phyloP scores from a whole-genome alignment of 1,140 invertebrate species.

The Mylabris phalerata region DNA sequence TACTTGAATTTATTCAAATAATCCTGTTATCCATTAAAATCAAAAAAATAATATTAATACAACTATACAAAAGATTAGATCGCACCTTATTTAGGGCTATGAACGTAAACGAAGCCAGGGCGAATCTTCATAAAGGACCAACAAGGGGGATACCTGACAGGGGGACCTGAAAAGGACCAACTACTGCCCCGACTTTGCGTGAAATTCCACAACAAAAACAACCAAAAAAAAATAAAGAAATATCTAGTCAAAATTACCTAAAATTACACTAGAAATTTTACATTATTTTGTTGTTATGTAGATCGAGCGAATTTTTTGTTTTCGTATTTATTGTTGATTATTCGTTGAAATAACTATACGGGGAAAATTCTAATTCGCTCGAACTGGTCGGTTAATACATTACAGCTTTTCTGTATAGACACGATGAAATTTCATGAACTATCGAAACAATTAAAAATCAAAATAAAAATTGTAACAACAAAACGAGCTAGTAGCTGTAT shows the following conservation, averaged over 20 bases:
- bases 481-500: conserved; percentile 21
- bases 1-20: neutral
- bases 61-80: conserved; percentile 34
- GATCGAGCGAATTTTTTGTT: conserved; percentile 12
- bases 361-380: conserved; percentile 12
- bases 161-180: conserved; percentile 38
- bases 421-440: conserved; percentile 33
- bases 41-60: too few relatives aligned
- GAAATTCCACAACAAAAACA: conserved; percentile 20
- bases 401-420: conserved; percentile 21
- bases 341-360: neutral
- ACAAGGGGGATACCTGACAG: conserved; percentile 31
- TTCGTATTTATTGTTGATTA: neutral
- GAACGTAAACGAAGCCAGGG: conserved; percentile 35
- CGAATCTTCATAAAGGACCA: conserved; percentile 38
- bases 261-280: neutral
- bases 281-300: conserved; percentile 1
- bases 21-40: neutral
- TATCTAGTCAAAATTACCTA: neutral
- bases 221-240: neutral
- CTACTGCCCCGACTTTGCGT: conserved; percentile 38
- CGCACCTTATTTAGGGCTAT: conserved; percentile 36
- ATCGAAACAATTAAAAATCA: too few relatives aligned
- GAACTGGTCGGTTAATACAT: conserved; percentile 18
- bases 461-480: conserved; percentile 4